phyloP scores from a whole-genome alignment of 1,140 invertebrate genomes.

The Conus ventricosus region DNA sequence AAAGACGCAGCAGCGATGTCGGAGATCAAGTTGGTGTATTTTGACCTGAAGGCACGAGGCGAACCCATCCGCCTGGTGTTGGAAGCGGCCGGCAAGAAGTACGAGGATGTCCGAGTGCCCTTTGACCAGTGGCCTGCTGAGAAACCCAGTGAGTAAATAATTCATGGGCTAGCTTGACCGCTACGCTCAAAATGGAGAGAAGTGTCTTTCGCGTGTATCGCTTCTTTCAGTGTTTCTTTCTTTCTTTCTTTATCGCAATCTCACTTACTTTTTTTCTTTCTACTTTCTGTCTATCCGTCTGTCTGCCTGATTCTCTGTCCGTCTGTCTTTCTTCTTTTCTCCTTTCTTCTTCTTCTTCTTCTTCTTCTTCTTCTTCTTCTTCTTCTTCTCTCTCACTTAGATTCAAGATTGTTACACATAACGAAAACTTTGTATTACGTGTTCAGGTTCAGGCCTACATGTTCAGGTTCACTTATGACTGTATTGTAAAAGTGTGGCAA shows the following conservation, averaged over 20 bases:
- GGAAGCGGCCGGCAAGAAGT: slow-evolving; percentile 45
- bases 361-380: neutral
- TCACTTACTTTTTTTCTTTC: neutral
- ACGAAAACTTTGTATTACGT: too few relatives aligned
- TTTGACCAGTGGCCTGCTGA: slow-evolving; percentile 48
- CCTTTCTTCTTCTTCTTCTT: neutral
- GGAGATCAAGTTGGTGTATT: slow-evolving; percentile 61
- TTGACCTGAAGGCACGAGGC: slow-evolving; percentile 58
- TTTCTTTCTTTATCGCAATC: neutral
- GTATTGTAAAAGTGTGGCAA: too few relatives aligned
- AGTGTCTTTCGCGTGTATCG: too few relatives aligned
- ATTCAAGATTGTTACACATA: too few relatives aligned
- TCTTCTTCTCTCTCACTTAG: neutral
- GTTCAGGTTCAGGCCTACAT: neutral
- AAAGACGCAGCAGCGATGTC: neutral
- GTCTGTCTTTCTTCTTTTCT: neutral
- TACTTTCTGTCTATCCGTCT: neutral
- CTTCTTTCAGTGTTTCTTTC: neutral
- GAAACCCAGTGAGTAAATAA: slow-evolving; percentile 46
- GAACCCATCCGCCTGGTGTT: slow-evolving; percentile 61
- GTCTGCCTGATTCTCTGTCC: neutral
- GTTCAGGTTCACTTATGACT: neutral
- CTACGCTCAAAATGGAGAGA: too few relatives aligned
- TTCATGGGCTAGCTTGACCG: too few relatives aligned
- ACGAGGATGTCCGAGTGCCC: slow-evolving; percentile 54